Evolutionary conservation across 2,113 vertebrate species (phyloP), one percentile per base, ranked within the genome.

Genomic region (Paraplagusia blochii): DNA sequence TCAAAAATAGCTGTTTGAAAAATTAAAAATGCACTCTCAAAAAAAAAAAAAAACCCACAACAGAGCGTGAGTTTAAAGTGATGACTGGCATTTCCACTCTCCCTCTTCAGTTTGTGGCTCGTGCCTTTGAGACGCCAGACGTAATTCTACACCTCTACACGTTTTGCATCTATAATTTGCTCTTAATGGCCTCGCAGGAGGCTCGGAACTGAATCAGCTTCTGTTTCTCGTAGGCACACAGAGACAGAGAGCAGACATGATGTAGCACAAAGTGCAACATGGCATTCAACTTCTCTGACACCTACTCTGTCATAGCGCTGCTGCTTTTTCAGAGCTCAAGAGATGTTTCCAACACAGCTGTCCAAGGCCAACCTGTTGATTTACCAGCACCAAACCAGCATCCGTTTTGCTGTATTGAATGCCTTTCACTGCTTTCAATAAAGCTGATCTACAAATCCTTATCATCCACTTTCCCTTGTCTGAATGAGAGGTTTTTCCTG

Each of bases 401-500:
- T 49, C 42, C 43, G 18, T 63, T 35, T 14, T 17, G 48, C 53
- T 14, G 11, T 55, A 45, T 9, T 45, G 52, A 49, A 63, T 54
- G 45, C 64, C 70, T 53, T 44, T 60, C 53, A 44, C 29, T 29
- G 6, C 39, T 59, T 9, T 40, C 7, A 22, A 34, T 53, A 52
- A 35, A 45, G 64, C 22, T 64, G 29, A 76, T 63, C 53, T 64
- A 59, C 39, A 29, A 53, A 58, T 19, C 17, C 44, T 61, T 69
- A 82, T 70, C 65, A 56, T 14, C 1, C 38, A 4, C 5, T 34
- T 22, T 60, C 22, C 19, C 76, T 69, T 82, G 66, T 72, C 64
- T 73, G 53, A 77, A 65, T 61, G 65, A 39, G 15, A 49, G 36
- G 68, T 73, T 75, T 63, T 74, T 49, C 40, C 43, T 29, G 34